A percentile compares a stretch with the other conserved stretches of the same genome.
Evolutionary conservation across 2,797 vertebrate species (phyloP).

Genomic region (Petrocephalus sullivani): DNA sequence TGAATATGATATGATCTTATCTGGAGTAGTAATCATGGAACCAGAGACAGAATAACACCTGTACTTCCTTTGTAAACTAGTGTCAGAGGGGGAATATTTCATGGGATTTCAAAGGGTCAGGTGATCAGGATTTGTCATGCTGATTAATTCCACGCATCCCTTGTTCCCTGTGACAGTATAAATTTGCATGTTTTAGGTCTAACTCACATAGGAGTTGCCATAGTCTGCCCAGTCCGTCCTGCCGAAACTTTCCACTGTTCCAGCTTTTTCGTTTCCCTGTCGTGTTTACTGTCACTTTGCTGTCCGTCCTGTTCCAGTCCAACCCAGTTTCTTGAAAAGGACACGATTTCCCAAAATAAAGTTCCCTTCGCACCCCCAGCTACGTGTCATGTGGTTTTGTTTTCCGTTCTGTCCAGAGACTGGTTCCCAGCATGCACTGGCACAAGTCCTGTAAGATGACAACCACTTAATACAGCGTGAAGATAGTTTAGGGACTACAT

Average conservation of each 20-base stretch:
- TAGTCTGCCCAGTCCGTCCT: background rate
- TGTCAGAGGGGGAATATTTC: background rate
- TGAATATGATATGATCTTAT: background rate
- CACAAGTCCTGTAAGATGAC: background rate
- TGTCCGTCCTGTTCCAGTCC: background rate
- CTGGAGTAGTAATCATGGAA: background rate
- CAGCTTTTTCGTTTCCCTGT: background rate
- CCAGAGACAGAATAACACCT: background rate
- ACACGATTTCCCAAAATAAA: slow-evolving; percentile 2
- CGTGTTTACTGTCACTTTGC: background rate
- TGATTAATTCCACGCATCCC: background rate
- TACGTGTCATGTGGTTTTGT: background rate
- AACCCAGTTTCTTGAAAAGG: slow-evolving; percentile 3
- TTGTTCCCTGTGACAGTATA: background rate
- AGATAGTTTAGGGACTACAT: background rate
- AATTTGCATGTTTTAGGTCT: background rate
- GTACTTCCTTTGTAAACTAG: background rate
- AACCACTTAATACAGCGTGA: slow-evolving; percentile 2
- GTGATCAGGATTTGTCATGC: background rate
- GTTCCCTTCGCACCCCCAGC: background rate
- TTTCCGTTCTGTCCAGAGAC: background rate
- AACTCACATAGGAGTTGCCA: background rate
- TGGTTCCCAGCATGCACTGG: background rate
- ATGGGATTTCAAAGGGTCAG: background rate
- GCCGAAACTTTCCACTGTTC: background rate